Conservation (phyloP, 2,888 invertebrate genomes). For the Ypsolopha sequella region DNA sequence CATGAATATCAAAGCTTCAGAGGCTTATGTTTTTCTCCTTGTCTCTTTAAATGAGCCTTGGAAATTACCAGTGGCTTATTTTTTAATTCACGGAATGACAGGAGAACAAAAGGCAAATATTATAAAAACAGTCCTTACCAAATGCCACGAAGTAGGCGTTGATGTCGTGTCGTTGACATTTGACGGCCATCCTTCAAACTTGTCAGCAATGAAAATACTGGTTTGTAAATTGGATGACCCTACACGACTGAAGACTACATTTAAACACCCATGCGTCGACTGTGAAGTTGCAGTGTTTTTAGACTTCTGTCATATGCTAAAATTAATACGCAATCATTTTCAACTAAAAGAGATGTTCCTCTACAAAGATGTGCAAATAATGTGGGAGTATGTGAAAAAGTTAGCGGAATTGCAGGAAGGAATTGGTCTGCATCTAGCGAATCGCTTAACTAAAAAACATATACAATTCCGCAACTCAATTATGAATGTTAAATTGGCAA, state of each 20-base stretch:
- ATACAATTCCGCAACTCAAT: too few species aligned
- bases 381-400: constrained; percentile 13
- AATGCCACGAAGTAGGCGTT: constrained; percentile 16
- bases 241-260: constrained; percentile 13
- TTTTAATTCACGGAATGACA: constrained; percentile 17
- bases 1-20: constrained; percentile 7
- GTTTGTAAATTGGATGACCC: constrained; percentile 13
- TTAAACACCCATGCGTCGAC: constrained; percentile 11
- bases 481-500: too few species aligned
- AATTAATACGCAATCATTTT: too few species aligned
- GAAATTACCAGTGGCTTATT: constrained; percentile 29
- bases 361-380: constrained; percentile 3
- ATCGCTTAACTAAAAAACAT: too few species aligned
- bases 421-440: constrained; percentile 12
- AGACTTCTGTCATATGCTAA: too few species aligned
- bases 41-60: constrained; percentile 19
- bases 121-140: constrained; percentile 14
- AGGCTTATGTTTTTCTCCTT: constrained; percentile 22
- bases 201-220: constrained; percentile 12
- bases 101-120: constrained; percentile 16
- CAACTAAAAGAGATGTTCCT: constrained; percentile 9
- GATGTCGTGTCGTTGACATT: constrained; percentile 15
- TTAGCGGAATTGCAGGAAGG: constrained; percentile 11
- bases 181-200: constrained; percentile 16
- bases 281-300: too few species aligned